phyloP scores from a whole-genome alignment of 2,113 vertebrate species.

The Grammomys dolichurus region DNA sequence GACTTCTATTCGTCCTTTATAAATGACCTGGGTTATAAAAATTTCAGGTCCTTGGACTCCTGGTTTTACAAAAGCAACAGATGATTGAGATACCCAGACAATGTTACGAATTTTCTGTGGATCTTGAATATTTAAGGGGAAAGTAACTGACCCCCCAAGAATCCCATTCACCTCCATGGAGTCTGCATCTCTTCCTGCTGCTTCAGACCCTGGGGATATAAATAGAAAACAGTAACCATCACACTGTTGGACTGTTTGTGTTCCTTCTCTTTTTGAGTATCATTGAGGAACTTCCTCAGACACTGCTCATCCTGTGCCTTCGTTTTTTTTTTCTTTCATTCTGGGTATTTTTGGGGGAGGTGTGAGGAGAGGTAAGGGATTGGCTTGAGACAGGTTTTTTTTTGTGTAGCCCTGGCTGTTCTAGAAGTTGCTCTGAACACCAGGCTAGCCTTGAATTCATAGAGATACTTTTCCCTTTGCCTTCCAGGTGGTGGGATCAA shows the following conservation, averaged over 20 bases:
- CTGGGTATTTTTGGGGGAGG: too few relatives aligned
- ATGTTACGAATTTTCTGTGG: not conserved
- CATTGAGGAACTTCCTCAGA: not conserved
- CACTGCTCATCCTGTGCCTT: not conserved
- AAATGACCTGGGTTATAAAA: constrained; percentile 53
- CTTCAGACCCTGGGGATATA: constrained; percentile 66
- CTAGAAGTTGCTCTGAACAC: not conserved
- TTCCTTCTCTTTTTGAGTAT: not conserved
- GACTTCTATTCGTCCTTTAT: constrained; percentile 59
- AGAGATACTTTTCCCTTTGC: not conserved
- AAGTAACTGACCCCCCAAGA: constrained; percentile 68
- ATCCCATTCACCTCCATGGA: not conserved
- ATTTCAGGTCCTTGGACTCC: not conserved
- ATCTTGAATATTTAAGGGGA: constrained; percentile 54
- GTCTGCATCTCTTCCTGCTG: not conserved
- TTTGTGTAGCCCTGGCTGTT: not conserved
- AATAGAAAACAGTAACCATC: not conserved
- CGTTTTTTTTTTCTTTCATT: not conserved
- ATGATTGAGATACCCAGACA: constrained; percentile 61
- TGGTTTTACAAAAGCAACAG: constrained; percentile 39
- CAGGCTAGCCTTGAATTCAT: not conserved
- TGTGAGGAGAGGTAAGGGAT: too few relatives aligned
- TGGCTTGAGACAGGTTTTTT: not conserved
- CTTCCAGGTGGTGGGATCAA: not conserved
- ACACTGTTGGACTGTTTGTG: not conserved